A percentile compares a stretch with the other conserved stretches of the same genome.
Evolutionary conservation across 2,888 invertebrate genomes (phyloP).

Genomic region (Loripinus fragilis): DNA sequence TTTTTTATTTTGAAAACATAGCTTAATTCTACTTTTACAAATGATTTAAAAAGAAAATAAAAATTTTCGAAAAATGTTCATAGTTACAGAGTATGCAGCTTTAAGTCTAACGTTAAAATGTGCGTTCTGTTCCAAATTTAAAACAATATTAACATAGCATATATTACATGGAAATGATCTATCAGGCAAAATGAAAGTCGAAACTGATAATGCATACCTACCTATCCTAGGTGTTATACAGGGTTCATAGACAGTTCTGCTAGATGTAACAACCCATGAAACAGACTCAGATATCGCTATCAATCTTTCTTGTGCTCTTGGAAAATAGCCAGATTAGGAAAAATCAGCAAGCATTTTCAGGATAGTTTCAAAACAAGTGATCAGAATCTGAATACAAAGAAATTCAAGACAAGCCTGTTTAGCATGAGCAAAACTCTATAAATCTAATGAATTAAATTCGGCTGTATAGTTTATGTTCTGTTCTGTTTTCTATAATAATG

Average conservation of each 20-base stretch:
- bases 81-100: too few species aligned
- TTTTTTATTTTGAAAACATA: too few species aligned
- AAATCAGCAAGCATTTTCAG: neutral
- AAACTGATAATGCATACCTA: neutral
- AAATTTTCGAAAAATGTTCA: too few species aligned
- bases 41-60: too few species aligned
- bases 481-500: too few species aligned
- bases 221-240: conserved; percentile 6
- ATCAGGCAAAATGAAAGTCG: neutral
- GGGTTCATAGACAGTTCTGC: neutral
- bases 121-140: neutral
- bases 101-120: too few species aligned
- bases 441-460: too few species aligned
- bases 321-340: conserved; percentile 10
- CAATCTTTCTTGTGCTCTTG: neutral
- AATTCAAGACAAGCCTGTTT: too few species aligned
- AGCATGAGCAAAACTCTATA: too few species aligned
- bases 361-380: neutral
- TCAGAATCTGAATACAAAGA: too few species aligned
- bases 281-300: neutral
- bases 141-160: neutral
- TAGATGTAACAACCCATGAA: conserved; percentile 5
- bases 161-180: neutral
- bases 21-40: too few species aligned
- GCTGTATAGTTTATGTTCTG: too few species aligned